Evolutionary conservation across 2,113 vertebrate species (phyloP), one percentile per base, ranked within the genome.

Genomic region (Paraplagusia blochii): DNA sequence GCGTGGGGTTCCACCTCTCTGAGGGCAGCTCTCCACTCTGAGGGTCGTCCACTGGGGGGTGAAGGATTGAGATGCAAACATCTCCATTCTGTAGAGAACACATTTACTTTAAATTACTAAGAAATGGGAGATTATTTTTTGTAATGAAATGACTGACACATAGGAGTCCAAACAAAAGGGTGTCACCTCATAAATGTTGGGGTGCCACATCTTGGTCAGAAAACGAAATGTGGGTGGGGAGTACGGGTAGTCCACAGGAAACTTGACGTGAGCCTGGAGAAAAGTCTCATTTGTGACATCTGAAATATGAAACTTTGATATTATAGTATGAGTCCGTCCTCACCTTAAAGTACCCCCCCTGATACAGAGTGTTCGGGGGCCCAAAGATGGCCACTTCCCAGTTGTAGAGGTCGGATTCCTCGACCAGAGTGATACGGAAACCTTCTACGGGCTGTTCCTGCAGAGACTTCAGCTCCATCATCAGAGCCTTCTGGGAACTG

Each of bases 171-270:
- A 6, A 17, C 3, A 29, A 29, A 50, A n/a, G 13, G 13, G 7
- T 48, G 34, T 92, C 90, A 98, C 97, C 94, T 99, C 97, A 72
- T 99, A 99, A 80, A 99, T 98, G 88, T 99, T 99, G 69, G 96
- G 96, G 58, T 99, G 96, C 96, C 96, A 99, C 96, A 99, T 99
- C 92, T 99, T 99, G 79, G 96, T 99, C 87, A 99, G 93, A 78
- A 99, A 99, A 77, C 95, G 94, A 90, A 99, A 99, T 69, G 96
- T 97, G 52, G 96, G 96, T 48, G 96, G 96, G 53, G 95, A 99
- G 90, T 99, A 99, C 6, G 96, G 96, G 70, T 99, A 99, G 81
- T 99, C 96, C 1, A 98, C 93, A 63, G 96, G 96, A 87, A 99
- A 99, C 87, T 97, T 99, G 90, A 99, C 95, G 87, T 98, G 97